Percentiles rank a stretch among this genome's conserved stretches.
phyloP scores from a whole-genome alignment of 2,888 invertebrate genomes.

The Tipula helvola region DNA sequence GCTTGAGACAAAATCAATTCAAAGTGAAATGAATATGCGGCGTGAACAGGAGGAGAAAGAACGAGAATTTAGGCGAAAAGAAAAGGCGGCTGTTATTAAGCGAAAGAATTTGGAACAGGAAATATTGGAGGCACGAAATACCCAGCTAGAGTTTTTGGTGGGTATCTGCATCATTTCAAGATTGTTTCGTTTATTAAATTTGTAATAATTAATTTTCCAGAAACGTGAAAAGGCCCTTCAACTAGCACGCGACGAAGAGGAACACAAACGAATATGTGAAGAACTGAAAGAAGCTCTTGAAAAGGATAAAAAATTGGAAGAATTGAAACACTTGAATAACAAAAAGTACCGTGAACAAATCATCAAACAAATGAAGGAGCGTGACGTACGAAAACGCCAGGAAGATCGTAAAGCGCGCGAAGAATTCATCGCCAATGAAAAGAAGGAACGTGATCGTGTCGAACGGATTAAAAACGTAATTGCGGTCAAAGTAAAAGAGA shows the following conservation, averaged over 20 bases:
- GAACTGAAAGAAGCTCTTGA: slow-evolving; percentile 29
- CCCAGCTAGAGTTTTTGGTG: slow-evolving; percentile 27
- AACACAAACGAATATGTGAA: slow-evolving; percentile 27
- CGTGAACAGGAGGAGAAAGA: slow-evolving; percentile 33
- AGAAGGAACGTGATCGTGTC: slow-evolving; percentile 29
- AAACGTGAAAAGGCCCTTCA: slow-evolving; percentile 30
- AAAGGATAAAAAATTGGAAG: slow-evolving; percentile 24
- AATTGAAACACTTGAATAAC: slow-evolving; percentile 23
- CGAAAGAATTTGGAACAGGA: slow-evolving; percentile 28
- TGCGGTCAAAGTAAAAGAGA: slow-evolving; percentile 28
- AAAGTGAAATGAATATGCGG: slow-evolving; percentile 28
- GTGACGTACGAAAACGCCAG: slow-evolving; percentile 27
- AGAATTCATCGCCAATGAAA: slow-evolving; percentile 28
- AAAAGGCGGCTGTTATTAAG: slow-evolving; percentile 28
- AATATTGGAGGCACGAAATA: slow-evolving; percentile 25
- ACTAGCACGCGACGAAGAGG: slow-evolving; percentile 30
- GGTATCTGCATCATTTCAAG: background rate
- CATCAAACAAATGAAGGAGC: slow-evolving; percentile 31
- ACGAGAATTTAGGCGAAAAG: slow-evolving; percentile 31
- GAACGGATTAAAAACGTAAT: slow-evolving; percentile 31
- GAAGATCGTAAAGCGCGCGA: slow-evolving; percentile 24
- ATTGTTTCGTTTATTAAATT: background rate
- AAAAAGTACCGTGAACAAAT: slow-evolving; percentile 30
- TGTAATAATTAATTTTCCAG: background rate
- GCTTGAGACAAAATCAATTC: slow-evolving; percentile 25